Base-by-base conservation (phyloP, 2,113 vertebrate species). In the Camelus bactrianus region DNA sequence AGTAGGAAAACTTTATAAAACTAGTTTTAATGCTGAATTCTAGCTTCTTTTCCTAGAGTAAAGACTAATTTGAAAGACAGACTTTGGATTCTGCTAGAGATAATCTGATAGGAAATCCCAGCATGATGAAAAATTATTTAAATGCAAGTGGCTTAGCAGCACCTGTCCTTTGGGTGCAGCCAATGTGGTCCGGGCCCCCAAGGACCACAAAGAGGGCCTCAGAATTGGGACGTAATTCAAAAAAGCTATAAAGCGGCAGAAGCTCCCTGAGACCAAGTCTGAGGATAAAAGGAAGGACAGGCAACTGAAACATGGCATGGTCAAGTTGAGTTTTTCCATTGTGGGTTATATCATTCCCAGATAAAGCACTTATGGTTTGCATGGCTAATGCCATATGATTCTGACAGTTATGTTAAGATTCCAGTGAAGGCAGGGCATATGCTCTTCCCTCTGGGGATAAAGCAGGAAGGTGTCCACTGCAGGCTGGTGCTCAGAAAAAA, bases 321-420 rank as follows among this genome's bases (percentile, higher is more conserved):
- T 56, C 35, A 62, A 28, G 20, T 81, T 92, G 64, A 92, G 42
- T 89, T 96, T 95, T 95, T 94, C 50, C 26, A 70, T 81, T 72
- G 75, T 91, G 54, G 93, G 30, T 67, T 52, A 30, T 46, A 42
- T 58, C 65, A 46, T 77, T 89, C 8, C 2, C 46, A 32, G 79
- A 88, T 17, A 96, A 70, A 96, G 77, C 15, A 54, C 19, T 42
- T 50, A 20, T 56, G 58, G 38, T 95, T 65, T 85, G 16, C 81
- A 94, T 17, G 35, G 76, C 26, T 91, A 70, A 69, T 46, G 3
- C 9, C 80, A 42, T 2, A 22, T 52, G n/a, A 76, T 72, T 96
- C 58, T 67, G 67, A 24, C 8, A 52, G 22, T 58, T 73, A 42
- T 69, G 42, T 56, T 80, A 54, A 16, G 48, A 56, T 75, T 91